Evolutionary conservation across 2,113 vertebrate genomes (phyloP).

Genomic region (Delphinus delphis): DNA sequence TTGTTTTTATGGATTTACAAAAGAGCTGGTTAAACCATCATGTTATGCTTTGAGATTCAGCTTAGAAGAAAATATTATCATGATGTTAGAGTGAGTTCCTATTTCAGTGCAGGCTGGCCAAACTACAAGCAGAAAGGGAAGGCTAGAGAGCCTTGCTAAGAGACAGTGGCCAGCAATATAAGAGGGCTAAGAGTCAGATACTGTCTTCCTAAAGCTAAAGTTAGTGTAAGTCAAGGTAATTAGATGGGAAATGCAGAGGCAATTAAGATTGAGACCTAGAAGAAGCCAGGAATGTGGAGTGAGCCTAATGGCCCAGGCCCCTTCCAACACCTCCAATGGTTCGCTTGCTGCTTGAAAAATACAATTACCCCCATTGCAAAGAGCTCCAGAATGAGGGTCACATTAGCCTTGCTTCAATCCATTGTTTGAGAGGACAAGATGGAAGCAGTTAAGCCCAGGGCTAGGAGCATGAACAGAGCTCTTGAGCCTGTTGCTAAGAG

Average conservation of each 20-base stretch:
- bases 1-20: background rate
- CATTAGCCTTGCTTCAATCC: background rate
- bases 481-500: constrained; percentile 64
- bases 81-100: background rate
- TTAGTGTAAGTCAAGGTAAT: background rate
- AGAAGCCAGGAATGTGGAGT: background rate
- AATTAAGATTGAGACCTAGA: background rate
- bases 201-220: background rate
- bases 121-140: background rate
- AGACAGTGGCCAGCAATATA: background rate
- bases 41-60: background rate
- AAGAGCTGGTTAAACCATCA: background rate
- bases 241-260: background rate
- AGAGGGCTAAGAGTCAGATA: background rate
- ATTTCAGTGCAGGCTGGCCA: background rate
- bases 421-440: background rate
- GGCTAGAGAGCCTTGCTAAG: background rate
- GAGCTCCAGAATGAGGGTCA: background rate
- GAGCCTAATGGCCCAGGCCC: background rate
- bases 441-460: constrained; percentile 17
- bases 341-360: background rate
- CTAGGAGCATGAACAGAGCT: background rate
- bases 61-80: background rate
- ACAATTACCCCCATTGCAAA: background rate
- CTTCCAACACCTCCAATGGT: background rate